Evolutionary conservation across 2,113 vertebrate species (phyloP).

Genomic region (Tragelaphus strepsiceros): DNA sequence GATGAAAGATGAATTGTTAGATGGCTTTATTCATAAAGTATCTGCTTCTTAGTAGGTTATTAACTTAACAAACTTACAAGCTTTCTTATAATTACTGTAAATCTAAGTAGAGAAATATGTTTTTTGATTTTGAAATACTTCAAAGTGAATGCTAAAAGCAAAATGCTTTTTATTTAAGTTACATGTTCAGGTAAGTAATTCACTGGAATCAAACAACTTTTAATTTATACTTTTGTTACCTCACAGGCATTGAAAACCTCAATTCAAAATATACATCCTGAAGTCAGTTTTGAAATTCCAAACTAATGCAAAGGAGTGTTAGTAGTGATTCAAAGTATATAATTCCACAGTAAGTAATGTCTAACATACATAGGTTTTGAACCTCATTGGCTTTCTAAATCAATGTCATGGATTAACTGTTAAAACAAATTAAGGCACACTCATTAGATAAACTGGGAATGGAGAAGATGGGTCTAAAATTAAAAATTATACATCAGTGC

Average conservation of each 20-base stretch:
- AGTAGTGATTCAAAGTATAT: neutral
- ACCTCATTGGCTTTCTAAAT: neutral
- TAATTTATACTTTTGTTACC: neutral
- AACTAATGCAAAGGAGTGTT: neutral
- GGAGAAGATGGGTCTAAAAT: neutral
- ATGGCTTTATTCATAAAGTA: neutral
- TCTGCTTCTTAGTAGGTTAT: neutral
- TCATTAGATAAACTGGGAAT: neutral
- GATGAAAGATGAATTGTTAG: constrained; percentile 18
- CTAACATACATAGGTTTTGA: neutral
- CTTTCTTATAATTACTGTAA: neutral
- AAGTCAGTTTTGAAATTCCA: constrained; percentile 3
- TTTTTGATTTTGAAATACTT: constrained; percentile 19
- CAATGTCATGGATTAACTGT: neutral
- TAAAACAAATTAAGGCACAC: neutral
- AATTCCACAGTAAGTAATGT: neutral
- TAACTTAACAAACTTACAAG: neutral
- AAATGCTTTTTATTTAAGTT: constrained; percentile 30
- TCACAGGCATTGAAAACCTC: neutral
- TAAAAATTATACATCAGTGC: neutral
- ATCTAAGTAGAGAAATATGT: neutral
- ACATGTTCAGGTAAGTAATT: neutral
- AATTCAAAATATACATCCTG: neutral
- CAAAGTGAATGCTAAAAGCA: neutral
- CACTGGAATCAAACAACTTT: neutral